Conservation (phyloP, 53 echinoderm and acorn worm genomes). For the Hippasteria phrygiana region DNA sequence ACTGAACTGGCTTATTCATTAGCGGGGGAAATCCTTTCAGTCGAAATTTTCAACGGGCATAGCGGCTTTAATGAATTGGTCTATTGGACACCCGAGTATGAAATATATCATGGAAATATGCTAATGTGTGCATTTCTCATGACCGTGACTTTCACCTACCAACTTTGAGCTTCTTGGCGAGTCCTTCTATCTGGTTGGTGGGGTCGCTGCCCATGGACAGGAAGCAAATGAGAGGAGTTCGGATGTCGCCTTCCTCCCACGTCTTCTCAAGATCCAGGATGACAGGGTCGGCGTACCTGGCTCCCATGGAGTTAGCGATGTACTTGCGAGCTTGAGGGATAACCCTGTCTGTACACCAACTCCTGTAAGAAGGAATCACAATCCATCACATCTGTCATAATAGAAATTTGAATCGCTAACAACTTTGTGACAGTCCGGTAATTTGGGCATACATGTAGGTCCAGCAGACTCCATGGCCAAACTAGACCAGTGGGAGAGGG, state of each 20-base stretch:
- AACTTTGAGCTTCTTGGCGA: conserved; percentile 97
- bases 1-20: no score
- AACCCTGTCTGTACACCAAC: conserved; percentile 98
- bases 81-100: no score
- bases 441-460: no score
- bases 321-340: conserved; percentile 99
- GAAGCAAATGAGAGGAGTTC: conserved; percentile 97
- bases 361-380: conserved; percentile 44
- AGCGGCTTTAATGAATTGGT: no score
- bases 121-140: not conserved
- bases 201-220: conserved; percentile 99
- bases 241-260: conserved; percentile 92
- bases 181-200: conserved; percentile 97
- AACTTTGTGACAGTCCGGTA: no score
- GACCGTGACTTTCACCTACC: conserved; percentile 63
- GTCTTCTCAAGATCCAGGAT: conserved; percentile 98
- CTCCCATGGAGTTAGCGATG: conserved; percentile 92
- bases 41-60: no score
- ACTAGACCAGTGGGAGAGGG: no score
- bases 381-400: not conserved
- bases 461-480: no score
- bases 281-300: conserved; percentile 93
- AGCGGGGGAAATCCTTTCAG: no score
- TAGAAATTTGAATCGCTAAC: no score
- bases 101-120: no score